Evolutionary conservation across 1,140 invertebrate species (phyloP), one percentile per base, ranked within the genome.

Genomic region (Hermetia illucens): DNA sequence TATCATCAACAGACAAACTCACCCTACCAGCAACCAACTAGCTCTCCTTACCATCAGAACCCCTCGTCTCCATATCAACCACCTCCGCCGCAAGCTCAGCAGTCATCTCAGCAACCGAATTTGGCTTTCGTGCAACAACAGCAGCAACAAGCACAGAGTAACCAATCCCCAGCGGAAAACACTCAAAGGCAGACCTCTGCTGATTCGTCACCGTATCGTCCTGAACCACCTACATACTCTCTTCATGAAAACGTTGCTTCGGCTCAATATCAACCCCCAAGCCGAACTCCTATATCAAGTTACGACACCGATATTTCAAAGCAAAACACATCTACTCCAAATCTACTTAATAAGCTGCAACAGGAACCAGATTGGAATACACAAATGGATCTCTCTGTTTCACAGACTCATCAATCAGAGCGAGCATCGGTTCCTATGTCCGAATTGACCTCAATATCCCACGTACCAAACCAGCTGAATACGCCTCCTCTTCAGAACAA

Each of bases 1-100:
- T 60, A 56, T 19, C 56, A 58, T 32, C 55, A 55, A 24, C 52
- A 47, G 3, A 51, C 51, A 17, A 16, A 52, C 6, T 58, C 55
- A 29, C 55, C 55, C 1, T 58, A 58, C 37, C 56, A 34, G 35
- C 39, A 39, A 21, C 35, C 20, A 2, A 30, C 15, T 17, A 15
- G 16, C 12, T 17, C 32, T 4, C 34, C 16, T 5, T 20, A 20
- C 19, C 21, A 20, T 10, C 16, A 35, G 10, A 35, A n/a, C 34
- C 34, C 3, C 12, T 29, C 17, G 4, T 39, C 30, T 19, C 30
- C 39, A n/a, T 33, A 33, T 16, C 25, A 33, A 4, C 48, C 48
- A 27, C 45, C 44, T 10, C 43, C 45, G 10, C 43, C 36, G 12
- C 42, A 29, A 10, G 45, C 50, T n/a, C 48, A 46, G 24, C 39